Evolutionary conservation across 2,888 invertebrate genomes (phyloP).

Genomic region (Drosophila buzzatii): DNA sequence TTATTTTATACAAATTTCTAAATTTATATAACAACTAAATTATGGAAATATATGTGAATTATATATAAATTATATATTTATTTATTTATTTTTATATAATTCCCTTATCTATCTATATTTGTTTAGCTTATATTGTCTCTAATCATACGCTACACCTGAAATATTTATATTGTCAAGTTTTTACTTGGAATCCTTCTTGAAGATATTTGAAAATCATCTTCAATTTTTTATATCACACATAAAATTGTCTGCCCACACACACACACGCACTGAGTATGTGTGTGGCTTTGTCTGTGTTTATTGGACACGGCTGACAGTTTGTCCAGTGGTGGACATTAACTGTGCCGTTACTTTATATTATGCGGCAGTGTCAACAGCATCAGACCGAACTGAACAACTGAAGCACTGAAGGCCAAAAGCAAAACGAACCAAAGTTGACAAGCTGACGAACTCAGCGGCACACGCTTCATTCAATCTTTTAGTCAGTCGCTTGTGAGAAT

Average conservation of each 20-base stretch:
- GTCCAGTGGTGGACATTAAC: slow-evolving; percentile 70
- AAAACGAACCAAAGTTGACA: slow-evolving; percentile 59
- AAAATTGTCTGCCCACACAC: slow-evolving; percentile 7
- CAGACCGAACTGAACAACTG: slow-evolving; percentile 35
- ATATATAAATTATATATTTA: no score
- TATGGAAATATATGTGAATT: no score
- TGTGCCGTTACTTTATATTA: slow-evolving; percentile 74
- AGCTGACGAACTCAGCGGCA: slow-evolving; percentile 62
- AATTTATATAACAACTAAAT: no score
- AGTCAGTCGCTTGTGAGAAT: slow-evolving; percentile 38
- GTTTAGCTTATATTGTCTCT: no score
- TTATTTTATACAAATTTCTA: no score
- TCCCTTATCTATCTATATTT: no score
- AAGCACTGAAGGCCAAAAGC: slow-evolving; percentile 13
- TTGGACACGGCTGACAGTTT: slow-evolving; percentile 76
- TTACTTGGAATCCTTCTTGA: not conserved
- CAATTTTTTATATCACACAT: slow-evolving; percentile 36
- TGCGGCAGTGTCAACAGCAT: slow-evolving; percentile 80
- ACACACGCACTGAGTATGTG: not conserved
- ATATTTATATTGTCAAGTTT: not conserved
- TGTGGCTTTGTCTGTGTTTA: slow-evolving; percentile 58
- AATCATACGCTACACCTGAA: not conserved
- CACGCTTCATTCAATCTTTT: slow-evolving; percentile 73
- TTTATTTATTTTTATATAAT: no score
- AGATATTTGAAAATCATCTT: slow-evolving; percentile 26